Conservation (phyloP, 37 sponge, comb jelly and placozoan genomes). For the Crambe crambe region DNA sequence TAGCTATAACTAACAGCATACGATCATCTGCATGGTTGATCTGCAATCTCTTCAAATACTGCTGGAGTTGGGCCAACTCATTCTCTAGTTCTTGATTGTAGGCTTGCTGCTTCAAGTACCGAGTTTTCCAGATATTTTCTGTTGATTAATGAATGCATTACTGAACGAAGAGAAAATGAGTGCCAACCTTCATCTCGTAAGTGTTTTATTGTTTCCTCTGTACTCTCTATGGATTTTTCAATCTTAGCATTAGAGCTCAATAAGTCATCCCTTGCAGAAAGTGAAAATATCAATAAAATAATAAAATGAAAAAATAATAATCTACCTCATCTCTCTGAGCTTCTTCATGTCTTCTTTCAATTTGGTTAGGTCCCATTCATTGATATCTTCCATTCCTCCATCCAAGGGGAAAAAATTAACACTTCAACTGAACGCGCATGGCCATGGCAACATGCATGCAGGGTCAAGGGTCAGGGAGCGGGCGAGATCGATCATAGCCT, state of each 20-base stretch:
- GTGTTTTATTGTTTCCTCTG: not conserved
- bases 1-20: not conserved
- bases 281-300: no score
- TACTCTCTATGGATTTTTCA: constrained; percentile 2
- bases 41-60: not conserved
- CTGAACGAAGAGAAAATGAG: no score
- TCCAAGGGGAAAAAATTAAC: no score
- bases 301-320: no score
- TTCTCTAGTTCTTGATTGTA: constrained; percentile 12
- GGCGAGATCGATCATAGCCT: no score
- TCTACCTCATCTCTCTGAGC: not conserved
- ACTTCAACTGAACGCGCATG: no score
- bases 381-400: no score
- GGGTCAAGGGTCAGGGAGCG: no score
- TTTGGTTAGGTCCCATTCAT: not conserved
- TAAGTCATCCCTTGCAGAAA: constrained; percentile 14
- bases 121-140: constrained; percentile 11
- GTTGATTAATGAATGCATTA: no score
- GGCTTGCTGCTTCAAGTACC: constrained; percentile 9
- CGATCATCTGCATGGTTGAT: not conserved
- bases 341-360: not conserved
- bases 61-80: constrained; percentile 5
- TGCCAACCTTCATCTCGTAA: constrained; percentile 14
- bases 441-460: no score
- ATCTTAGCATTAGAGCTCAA: not conserved